phyloP scores from a whole-genome alignment of 2,113 vertebrate species.

The Sporophila hypoxantha region DNA sequence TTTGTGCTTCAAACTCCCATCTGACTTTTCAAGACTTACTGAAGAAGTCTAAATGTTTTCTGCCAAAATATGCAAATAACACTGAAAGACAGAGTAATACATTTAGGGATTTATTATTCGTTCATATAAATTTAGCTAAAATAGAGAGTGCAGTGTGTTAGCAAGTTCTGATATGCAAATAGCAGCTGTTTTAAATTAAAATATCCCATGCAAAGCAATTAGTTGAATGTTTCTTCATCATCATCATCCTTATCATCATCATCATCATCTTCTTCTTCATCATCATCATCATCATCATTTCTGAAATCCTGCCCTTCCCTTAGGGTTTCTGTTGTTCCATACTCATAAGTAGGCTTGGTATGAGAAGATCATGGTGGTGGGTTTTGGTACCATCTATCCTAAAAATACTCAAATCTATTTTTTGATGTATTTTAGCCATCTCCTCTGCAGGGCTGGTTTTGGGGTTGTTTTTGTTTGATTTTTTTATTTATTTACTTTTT shows the following conservation, averaged over 20 bases:
- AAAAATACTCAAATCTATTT: neutral
- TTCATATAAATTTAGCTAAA: neutral
- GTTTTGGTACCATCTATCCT: neutral
- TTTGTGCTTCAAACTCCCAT: neutral
- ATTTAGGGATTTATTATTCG: neutral
- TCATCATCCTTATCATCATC: neutral
- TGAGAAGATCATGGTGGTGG: neutral
- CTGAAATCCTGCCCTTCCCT: neutral
- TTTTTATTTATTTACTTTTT: neutral
- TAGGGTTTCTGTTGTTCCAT: neutral
- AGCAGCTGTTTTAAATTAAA: neutral
- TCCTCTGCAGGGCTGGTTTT: neutral
- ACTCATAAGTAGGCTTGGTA: neutral
- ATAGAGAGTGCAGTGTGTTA: neutral
- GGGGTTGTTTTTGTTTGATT: neutral
- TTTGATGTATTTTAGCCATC: neutral
- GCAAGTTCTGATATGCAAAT: neutral
- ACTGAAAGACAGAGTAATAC: neutral
- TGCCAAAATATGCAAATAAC: neutral
- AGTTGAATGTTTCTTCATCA: neutral
- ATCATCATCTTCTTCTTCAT: neutral
- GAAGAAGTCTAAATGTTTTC: neutral
- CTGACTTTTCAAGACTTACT: neutral
- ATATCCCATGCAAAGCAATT: neutral
- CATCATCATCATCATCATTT: neutral